Base-by-base conservation (phyloP, 2,113 vertebrate genomes). In the Dasypus novemcinctus region DNA sequence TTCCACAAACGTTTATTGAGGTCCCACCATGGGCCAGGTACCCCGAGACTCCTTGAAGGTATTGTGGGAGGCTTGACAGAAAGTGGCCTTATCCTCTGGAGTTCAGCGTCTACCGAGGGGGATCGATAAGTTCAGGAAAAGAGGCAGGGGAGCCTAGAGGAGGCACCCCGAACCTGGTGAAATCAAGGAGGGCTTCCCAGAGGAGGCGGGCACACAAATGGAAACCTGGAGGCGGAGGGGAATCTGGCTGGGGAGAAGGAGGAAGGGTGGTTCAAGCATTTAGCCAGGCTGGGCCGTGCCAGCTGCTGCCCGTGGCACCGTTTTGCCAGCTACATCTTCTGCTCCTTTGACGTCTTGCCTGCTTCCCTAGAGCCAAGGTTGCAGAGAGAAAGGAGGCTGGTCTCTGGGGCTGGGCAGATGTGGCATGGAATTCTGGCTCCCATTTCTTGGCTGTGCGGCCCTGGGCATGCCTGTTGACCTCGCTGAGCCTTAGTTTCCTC, bases 151-250 rank as follows among this genome's bases (percentile, higher is more conserved):
- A 46, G 33, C 88, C 75, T 33, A 20, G 27, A 76, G 36, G 21
- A 79, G 41, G 36, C 59, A 15, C 49, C 5, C n/a, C 49, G 84
- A 9, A 5, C 54, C 75, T 23, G 29, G 23, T 43, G 11, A 81
- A 71, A 86, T 36, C 13, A 33, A 41, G 29, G 61, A 11, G 13
- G 33, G 5, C 12, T 87, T 74, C 46, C 64, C 41, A 3, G 75
- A 86, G 49, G n/a, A 27, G 52, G 76, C 0, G 0, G 0, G 31
- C 49, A 25, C 81, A 21, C 52, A 38, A 87, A 33, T 1, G 0
- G 57, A 79, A 75, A 7, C 80, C 49, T 71, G 43, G 69, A 46
- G 20, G 12, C 5, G 5, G 17, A 29, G 69, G 18, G 33, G 61
- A n/a, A 33, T 10, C 41, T 0, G 0, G 71, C 72, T 64, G 52